These are phyloP conservation scores for Aphyosemion australe DNA, from an alignment of 2,113 vertebrate species.

Conservation along the genomic window DNA sequence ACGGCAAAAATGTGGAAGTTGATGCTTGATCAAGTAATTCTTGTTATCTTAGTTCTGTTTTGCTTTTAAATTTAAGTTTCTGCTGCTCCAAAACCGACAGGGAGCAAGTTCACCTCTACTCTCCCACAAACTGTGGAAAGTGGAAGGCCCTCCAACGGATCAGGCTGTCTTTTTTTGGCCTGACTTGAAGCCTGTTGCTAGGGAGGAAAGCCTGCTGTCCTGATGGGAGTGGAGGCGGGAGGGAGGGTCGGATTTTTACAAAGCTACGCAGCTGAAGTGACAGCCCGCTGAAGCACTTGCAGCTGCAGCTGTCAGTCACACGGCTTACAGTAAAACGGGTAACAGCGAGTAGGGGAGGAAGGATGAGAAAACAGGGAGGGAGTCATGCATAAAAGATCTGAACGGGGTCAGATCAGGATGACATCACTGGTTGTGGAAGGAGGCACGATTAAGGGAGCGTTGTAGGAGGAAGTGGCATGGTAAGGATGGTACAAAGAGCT, in stretches of 20 bases:
- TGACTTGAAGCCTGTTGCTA: conserved; percentile 81
- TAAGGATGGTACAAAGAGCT: conserved; percentile 11
- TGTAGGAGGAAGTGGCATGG: neutral
- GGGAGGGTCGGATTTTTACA: conserved; percentile 75
- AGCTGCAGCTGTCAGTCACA: conserved; percentile 82
- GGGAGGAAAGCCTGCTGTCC: conserved; percentile 53
- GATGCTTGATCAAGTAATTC: conserved; percentile 17
- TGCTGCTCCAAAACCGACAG: conserved; percentile 26
- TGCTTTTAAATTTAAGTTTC: neutral
- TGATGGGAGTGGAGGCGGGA: conserved; percentile 61
- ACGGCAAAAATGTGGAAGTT: neutral
- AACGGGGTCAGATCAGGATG: conserved; percentile 59
- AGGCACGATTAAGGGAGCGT: conserved; percentile 30
- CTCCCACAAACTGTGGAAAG: conserved; percentile 37
- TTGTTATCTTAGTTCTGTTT: conserved; percentile 5
- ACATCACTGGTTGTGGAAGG: conserved; percentile 55
- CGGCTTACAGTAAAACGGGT: conserved; percentile 74
- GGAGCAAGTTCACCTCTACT: conserved; percentile 59
- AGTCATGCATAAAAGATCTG: conserved; percentile 17
- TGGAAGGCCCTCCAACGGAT: conserved; percentile 53
- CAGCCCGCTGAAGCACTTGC: conserved; percentile 64
- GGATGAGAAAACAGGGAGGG: conserved; percentile 54
- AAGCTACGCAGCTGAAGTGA: conserved; percentile 79
- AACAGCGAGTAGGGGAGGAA: conserved; percentile 41
- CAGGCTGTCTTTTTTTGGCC: conserved; percentile 79